Evolutionary conservation across 2,797 vertebrate genomes (phyloP), one percentile per base, ranked within the genome.

Genomic region (Leucoraja ocellata): DNA sequence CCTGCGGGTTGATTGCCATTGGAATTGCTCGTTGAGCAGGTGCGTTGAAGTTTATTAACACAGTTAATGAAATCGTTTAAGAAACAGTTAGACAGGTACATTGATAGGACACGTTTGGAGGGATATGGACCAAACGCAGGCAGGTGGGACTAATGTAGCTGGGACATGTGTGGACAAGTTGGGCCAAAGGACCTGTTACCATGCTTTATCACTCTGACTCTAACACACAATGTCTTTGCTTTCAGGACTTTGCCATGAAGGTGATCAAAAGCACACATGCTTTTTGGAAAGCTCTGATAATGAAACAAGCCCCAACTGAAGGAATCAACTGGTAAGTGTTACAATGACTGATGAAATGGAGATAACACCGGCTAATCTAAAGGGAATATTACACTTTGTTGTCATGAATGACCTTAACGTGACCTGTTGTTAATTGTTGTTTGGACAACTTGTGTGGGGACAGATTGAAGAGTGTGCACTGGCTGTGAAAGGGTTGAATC

Each of bases 241-340:
- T 95, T 4, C 32, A 99, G 99, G 97, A 97, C 86, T 99, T 99
- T 96, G 98, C 98, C 0, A 78, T 97, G 94, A 94, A 97, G 2
- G 94, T 98, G 46, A 97, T 99, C 94, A 97, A 97, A 95, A 96
- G 95, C 93, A 99, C 98, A 76, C 97, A 99, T 0, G 95, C 96
- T 11, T 97, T 97, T 94, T 99, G 98, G 98, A 98, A 97, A 94
- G 96, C 97, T 46, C 95, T 99, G 81, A 95, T 99, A 94, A 96
- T 95, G 0, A 97, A 97, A 95, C 97, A 96, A 93, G 96, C 96
- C 0, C 95, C 96, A 0, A 96, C 96, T 32, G 97, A 97, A 81
- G 98, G 97, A 81, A 96, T 99, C 93, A 97, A 96, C 93, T 98
- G 98, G 98, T 99, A 94, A 96, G 96, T 93, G 5, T 21, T 80